Evolutionary conservation across 2,797 vertebrate species (phyloP).

Genomic region (Catamblyrhynchus diadema): DNA sequence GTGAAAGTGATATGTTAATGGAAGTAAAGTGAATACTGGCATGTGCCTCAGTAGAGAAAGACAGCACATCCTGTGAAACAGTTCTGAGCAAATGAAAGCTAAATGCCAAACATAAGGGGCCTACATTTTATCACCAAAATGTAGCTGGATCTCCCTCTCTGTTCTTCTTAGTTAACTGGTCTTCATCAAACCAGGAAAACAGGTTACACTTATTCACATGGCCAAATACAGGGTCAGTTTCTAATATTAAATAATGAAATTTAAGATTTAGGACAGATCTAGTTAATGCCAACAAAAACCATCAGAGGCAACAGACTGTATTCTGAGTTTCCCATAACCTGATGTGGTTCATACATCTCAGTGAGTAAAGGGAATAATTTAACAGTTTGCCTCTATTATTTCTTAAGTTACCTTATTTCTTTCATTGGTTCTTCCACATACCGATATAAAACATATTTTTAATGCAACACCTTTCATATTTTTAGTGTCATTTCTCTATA

Average conservation of each 20-base stretch:
- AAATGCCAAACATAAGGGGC: background rate
- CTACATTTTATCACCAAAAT: background rate
- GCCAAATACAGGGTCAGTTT: background rate
- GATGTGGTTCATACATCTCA: background rate
- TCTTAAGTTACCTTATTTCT: background rate
- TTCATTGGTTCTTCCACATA: background rate
- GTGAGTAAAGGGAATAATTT: background rate
- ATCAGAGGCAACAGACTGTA: background rate
- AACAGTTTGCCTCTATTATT: background rate
- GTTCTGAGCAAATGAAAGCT: background rate
- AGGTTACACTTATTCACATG: background rate
- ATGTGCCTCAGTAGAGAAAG: background rate
- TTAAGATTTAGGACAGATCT: background rate
- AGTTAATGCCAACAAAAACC: background rate
- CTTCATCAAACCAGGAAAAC: background rate
- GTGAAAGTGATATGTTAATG: background rate
- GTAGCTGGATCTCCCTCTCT: background rate
- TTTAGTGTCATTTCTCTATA: background rate
- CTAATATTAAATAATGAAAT: background rate
- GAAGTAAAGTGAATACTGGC: background rate
- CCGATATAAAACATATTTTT: background rate
- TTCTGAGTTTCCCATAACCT: background rate
- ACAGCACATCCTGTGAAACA: background rate
- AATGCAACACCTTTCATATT: background rate
- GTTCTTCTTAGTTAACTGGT: background rate